Evolutionary conservation across 2,113 vertebrate genomes (phyloP), one percentile per base, ranked within the genome.

Genomic region (Xiphorhynchus elegans): DNA sequence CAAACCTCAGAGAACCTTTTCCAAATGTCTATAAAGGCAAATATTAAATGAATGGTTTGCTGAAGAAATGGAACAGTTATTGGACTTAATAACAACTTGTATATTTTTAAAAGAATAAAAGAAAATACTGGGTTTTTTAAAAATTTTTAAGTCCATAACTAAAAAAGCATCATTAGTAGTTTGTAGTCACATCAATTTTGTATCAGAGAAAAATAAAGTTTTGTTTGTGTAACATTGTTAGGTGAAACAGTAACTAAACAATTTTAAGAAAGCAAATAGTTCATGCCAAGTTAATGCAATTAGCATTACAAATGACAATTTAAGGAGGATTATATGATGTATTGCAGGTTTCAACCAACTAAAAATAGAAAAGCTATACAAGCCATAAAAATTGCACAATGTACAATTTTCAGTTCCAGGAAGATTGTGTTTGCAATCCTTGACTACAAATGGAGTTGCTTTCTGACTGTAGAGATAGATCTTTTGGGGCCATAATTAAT

Each of bases 361-460:
- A 50, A 87, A 94, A 91, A 91, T 90, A 94, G 81, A 96, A 83
- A 94, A 94, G 67, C 46, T 69, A 55, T 79, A 33, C 58, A 87
- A 95, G 74, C 44, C 74, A 85, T 77, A 76, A 94, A 93, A 94
- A 90, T 95, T 96, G 95, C 95, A 95, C 89, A 91, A 79, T 66
- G 67, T 55, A 58, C 58, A 85, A 62, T 59, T 85, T 96, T 66
- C 81, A 73, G 67, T 97, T 94, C 89, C 94, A 95, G 84, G 74
- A 96, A 94, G 74, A 87, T 1, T 73, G 49, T 46, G 63, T 73
- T 82, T 87, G 74, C 89, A 91, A 8, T 93, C 46, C 70, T 89
- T 91, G 89, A 89, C 91, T 96, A 83, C 84, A 96, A 93, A 93
- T 85, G 62, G 84, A 90, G 20, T 25, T 96, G 70, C 67, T 93